Evolutionary conservation across 2,113 vertebrate species (phyloP), one percentile per base, ranked within the genome.

Genomic region (Cariama cristata): DNA sequence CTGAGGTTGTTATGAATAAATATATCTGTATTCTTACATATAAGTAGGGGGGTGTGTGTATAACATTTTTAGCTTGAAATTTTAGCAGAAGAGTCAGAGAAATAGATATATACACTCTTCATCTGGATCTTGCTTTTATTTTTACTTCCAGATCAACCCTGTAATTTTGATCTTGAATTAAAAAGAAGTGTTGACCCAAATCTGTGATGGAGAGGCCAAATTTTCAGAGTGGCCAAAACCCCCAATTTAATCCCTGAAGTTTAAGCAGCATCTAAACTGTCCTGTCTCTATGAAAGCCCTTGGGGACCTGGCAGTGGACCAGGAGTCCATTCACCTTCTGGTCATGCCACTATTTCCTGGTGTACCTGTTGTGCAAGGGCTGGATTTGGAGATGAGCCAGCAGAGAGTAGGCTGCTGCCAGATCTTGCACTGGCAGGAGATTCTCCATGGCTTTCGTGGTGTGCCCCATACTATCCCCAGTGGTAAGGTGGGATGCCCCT

Each of bases 61-160:
- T 68, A 75, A 85, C 30, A 68, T 33, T 96, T 94, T 79, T 95
- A 94, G 69, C 84, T 86, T 95, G 53, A 85, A 87, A 79, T 88
- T 89, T 95, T 94, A 95, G 58, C 80, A 79, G 75, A 50, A 59
- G 16, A 75, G 38, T 68, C 50, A 59, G 64, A 86, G 52, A 69
- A 75, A 68, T 60, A 67, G 73, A 91, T 82, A 83, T 9, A 73
- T 44, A 53, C 12, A 3, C n/a, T 76, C 30, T 91, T 86, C 56
- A 72, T 89, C 38, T 80, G 52, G 55, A 14, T 71, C 74, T 93
- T 89, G 52, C 63, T 82, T 89, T 85, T 74, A 50, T 38, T 93
- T 84, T 92, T 75, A 53, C 52, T 79, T 89, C n/a, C 22, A 72
- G 44, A 72, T 79, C 62, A 42, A 66, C 42, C n/a, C 30, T 47